These are phyloP conservation scores for Trachymyrmex cornetzi DNA, from an alignment of 1,140 invertebrate species.

Conservation along the genomic window DNA sequence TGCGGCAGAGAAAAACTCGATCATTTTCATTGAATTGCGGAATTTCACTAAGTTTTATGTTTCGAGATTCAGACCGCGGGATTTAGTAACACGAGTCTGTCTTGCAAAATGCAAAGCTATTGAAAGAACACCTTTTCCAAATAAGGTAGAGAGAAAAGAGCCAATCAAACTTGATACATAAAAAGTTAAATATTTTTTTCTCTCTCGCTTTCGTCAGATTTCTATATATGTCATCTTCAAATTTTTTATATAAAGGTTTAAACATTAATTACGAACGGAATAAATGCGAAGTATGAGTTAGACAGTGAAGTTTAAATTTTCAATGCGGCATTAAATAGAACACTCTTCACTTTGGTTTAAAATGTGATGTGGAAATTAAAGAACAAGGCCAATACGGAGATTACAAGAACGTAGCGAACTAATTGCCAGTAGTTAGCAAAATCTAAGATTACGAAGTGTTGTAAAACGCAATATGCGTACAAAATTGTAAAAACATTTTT, in stretches of 20 bases:
- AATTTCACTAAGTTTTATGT: conserved; percentile 11
- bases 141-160: background rate
- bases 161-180: background rate
- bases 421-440: background rate
- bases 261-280: background rate
- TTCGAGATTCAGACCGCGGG: background rate
- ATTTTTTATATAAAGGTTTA: background rate
- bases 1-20: conserved; percentile 5
- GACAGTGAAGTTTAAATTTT: background rate
- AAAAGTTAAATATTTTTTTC: background rate
- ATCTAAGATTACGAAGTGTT: background rate
- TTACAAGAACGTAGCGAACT: conserved; percentile 10
- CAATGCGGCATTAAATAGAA: background rate
- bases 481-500: background rate
- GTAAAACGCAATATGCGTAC: background rate
- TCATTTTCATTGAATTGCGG: background rate
- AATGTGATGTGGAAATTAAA: conserved; percentile 14
- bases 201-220: background rate
- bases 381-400: background rate
- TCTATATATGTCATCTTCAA: background rate
- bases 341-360: conserved; percentile 18
- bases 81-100: conserved; percentile 3
- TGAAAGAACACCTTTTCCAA: background rate
- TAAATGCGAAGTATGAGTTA: background rate
- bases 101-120: background rate